Conservation (phyloP, 2,113 vertebrate species). For the Emydura subglobosa region DNA sequence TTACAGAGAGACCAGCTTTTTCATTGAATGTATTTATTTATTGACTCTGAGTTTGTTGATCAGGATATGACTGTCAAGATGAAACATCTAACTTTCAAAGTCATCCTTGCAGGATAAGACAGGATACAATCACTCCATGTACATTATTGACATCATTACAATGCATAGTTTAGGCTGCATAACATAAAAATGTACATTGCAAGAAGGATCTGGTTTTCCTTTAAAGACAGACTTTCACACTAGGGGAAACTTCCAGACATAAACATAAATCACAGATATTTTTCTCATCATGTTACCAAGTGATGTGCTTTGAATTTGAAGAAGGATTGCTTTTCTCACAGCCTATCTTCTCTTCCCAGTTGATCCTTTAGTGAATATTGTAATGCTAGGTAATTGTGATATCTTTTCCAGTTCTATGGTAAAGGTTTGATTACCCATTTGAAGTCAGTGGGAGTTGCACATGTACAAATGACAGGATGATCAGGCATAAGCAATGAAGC, state of each 20-base stretch:
- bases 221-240: constrained; percentile 40
- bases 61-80: constrained; percentile 76
- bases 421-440: background rate
- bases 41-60: constrained; percentile 71
- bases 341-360: background rate
- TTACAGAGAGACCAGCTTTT: constrained; percentile 66
- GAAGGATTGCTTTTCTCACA: background rate
- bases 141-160: constrained; percentile 68
- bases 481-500: background rate
- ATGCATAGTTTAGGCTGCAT: constrained; percentile 52
- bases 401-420: background rate
- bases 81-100: constrained; percentile 78
- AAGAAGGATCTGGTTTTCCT: constrained; percentile 57
- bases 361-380: background rate
- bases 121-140: constrained; percentile 67
- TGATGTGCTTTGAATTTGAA: background rate
- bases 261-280: constrained; percentile 35
- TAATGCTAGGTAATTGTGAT: fast-evolving
- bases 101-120: constrained; percentile 67
- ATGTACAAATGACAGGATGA: fast-evolving
- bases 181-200: constrained; percentile 67
- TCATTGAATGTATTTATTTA: constrained; percentile 77
- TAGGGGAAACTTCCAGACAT: constrained; percentile 64
- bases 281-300: constrained; percentile 30
- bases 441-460: background rate